Evolutionary conservation across 2,113 vertebrate species (phyloP).

Genomic region (Eidolon helvum): DNA sequence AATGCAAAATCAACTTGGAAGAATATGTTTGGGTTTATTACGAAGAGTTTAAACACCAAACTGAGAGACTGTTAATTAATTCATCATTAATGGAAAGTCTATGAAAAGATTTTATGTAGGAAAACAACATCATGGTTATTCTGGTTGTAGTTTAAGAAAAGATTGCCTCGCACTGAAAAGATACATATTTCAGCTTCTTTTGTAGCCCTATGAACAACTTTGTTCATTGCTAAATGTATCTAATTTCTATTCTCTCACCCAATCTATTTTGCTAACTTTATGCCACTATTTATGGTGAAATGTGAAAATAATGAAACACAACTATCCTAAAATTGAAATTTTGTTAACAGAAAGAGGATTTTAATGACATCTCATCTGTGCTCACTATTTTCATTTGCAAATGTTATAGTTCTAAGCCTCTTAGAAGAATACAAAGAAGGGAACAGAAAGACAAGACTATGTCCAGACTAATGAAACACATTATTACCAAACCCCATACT

Average conservation of each 20-base stretch:
- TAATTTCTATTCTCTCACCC: conserved; percentile 23
- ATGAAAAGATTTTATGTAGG: not conserved
- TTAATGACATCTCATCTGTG: not conserved
- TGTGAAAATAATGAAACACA: not conserved
- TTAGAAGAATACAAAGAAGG: not conserved
- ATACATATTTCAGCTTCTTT: not conserved
- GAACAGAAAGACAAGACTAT: not conserved
- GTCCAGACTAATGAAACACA: not conserved
- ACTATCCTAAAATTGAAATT: not conserved
- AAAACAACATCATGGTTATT: not conserved
- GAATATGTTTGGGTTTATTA: not conserved
- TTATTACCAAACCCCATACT: not conserved
- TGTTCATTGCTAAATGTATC: not conserved
- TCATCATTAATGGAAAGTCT: not conserved
- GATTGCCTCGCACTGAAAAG: not conserved
- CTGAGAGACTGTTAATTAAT: not conserved
- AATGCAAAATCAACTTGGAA: not conserved
- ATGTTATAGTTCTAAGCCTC: not conserved
- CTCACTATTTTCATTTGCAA: conserved; percentile 11
- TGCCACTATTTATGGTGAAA: not conserved
- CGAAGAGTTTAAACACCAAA: not conserved
- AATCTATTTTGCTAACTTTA: conserved; percentile 1
- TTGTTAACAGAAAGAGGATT: not conserved
- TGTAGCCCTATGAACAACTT: not conserved
- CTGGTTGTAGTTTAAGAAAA: not conserved